These are phyloP conservation scores for Therioaphis trifolii DNA, from an alignment of 2,888 invertebrate species.

Conservation along the genomic window DNA sequence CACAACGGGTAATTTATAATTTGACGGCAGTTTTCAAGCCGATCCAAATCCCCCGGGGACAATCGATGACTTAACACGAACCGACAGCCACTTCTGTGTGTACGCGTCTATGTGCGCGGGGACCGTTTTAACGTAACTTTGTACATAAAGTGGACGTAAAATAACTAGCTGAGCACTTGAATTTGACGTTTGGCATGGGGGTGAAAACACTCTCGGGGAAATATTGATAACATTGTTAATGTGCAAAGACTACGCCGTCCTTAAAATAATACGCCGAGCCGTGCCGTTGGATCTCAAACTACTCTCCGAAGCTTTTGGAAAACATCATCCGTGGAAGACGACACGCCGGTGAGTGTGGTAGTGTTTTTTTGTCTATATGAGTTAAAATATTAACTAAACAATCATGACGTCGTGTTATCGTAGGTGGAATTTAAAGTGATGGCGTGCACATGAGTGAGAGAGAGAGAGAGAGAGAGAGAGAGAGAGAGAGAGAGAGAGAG, in stretches of 20 bases:
- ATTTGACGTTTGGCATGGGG: not conserved
- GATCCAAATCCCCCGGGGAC: slow-evolving; percentile 6
- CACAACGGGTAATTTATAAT: slow-evolving; percentile 26
- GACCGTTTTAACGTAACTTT: slow-evolving; percentile 3
- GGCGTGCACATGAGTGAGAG: too few relatives aligned
- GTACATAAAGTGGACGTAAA: not conserved
- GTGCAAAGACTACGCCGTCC: not conserved
- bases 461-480: too few relatives aligned
- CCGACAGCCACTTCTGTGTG: slow-evolving; percentile 37
- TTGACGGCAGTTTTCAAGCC: slow-evolving; percentile 32
- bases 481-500: too few relatives aligned
- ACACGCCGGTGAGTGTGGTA: too few relatives aligned
- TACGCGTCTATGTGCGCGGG: not conserved
- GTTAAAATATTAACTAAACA: too few relatives aligned
- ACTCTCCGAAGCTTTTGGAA: too few relatives aligned
- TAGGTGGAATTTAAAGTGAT: too few relatives aligned
- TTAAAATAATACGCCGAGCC: not conserved
- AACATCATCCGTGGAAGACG: too few relatives aligned
- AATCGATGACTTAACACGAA: slow-evolving; percentile 41
- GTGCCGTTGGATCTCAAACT: too few relatives aligned
- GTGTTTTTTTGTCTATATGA: too few relatives aligned
- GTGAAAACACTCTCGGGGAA: not conserved
- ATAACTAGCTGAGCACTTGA: slow-evolving; percentile 16
- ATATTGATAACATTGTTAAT: slow-evolving; percentile 8
- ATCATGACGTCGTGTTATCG: too few relatives aligned